Base-by-base conservation (phyloP, 2,113 vertebrate species). In the Labeo catla region DNA sequence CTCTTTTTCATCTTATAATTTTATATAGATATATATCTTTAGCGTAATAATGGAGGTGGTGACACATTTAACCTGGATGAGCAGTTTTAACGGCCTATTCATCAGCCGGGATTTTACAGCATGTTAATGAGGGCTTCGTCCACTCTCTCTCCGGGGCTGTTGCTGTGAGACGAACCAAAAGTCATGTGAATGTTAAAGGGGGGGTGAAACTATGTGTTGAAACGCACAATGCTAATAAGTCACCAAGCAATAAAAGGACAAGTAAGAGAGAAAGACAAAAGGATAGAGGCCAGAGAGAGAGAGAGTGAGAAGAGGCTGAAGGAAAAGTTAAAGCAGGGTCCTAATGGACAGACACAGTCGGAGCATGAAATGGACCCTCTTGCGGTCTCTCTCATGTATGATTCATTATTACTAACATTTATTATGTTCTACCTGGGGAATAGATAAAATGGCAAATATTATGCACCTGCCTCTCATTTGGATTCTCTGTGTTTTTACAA, bases 101-200 rank as follows among this genome's bases (percentile, higher is more conserved):
- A 47, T 81, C 76, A 86, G 65, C 65, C 16, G 80, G 0, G 83
- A 83, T 86, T 93, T 94, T 92, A 92, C 87, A 88, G 92, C 91
- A 93, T 93, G 92, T 54, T 92, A 94, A 94, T 93, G 90, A 93
- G 91, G 89, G 86, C 86, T 91, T 88, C 19, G 59, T 83, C 47
- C 63, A n/a, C 23, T n/a, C 76, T 87, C 73, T 89, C 90, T 90
- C 82, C 89, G 59, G 83, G 7, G 50, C 88, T 91, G 94, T 94
- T 94, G 94, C 93, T 88, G 89, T 90, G 94, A 93, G 91, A 95
- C 93, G 92, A 86, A 90, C 91, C 79, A 89, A 88, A 91, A 93
- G 93, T 91, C 91, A 92, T 87, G 87, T 88, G 83, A 91, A 89
- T 89, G 59, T 61, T 91, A 83, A 88, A 57, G 66, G 49, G 45